Conservation (phyloP, 2,888 invertebrate genomes). For the Patella depressa region DNA sequence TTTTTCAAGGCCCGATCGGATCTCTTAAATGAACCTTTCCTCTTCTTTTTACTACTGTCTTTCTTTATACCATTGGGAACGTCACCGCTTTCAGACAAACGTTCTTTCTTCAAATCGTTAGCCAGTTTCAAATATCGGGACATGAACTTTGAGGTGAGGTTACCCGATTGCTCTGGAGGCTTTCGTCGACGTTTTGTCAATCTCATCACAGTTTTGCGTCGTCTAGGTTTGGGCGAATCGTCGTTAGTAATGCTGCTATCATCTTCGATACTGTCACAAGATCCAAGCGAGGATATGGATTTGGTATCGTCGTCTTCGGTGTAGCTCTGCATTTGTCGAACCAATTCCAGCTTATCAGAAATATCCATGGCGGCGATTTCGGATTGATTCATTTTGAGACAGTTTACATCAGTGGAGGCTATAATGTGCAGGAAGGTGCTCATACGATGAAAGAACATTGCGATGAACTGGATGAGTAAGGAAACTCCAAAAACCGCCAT, state of each 20-base stretch:
- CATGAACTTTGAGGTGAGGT: slow-evolving; percentile 52
- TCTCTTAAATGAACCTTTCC: slow-evolving; percentile 41
- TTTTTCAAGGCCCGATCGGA: slow-evolving; percentile 45
- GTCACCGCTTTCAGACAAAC: slow-evolving; percentile 23
- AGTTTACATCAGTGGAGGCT: slow-evolving; percentile 88
- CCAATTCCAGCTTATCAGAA: slow-evolving; percentile 56
- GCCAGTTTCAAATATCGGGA: slow-evolving; percentile 59
- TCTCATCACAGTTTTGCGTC: slow-evolving; percentile 49
- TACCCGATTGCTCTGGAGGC: slow-evolving; percentile 43
- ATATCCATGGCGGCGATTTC: slow-evolving; percentile 58
- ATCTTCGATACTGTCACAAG: slow-evolving; percentile 50
- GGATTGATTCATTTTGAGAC: slow-evolving; percentile 57
- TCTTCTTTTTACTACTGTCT: slow-evolving; percentile 44
- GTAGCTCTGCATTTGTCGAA: slow-evolving; percentile 58
- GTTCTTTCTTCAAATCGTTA: slow-evolving; percentile 52
- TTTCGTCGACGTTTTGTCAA: slow-evolving; percentile 46
- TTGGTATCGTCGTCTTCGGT: slow-evolving; percentile 57
- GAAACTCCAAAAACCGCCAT: slow-evolving; percentile 98
- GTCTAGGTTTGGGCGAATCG: slow-evolving; percentile 51
- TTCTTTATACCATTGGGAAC: slow-evolving; percentile 34
- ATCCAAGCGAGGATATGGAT: slow-evolving; percentile 50
- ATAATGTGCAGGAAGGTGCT: slow-evolving; percentile 96
- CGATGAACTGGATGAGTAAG: slow-evolving; percentile 93
- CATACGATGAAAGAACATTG: slow-evolving; percentile 99
- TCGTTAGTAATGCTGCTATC: slow-evolving; percentile 54